Evolutionary conservation across 2,888 invertebrate genomes (phyloP).

Genomic region (Eilema caniola): DNA sequence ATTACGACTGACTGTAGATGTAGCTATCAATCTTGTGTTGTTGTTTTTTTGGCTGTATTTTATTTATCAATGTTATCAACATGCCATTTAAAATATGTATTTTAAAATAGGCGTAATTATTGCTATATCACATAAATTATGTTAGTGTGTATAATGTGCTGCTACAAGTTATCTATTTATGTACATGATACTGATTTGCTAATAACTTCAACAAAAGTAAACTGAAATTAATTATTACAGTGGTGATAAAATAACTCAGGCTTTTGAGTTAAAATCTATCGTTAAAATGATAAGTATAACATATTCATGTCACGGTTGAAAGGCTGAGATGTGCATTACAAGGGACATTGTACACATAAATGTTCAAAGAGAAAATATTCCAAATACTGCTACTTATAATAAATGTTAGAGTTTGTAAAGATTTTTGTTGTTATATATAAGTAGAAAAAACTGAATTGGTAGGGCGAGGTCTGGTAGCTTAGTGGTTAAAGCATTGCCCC

Average conservation of each 20-base stretch:
- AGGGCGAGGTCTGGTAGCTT: no score
- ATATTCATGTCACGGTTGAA: not conserved
- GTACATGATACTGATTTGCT: constrained; percentile 16
- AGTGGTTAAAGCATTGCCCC: no score
- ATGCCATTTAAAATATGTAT: not conserved
- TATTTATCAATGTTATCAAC: not conserved
- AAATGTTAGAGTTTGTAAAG: no score
- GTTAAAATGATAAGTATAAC: constrained; percentile 27
- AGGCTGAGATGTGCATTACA: not conserved
- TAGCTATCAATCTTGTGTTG: not conserved
- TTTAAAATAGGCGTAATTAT: not conserved
- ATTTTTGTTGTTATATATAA: no score
- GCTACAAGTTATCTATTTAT: constrained; percentile 1
- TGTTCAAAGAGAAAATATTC: not conserved
- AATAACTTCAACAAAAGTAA: constrained; percentile 21
- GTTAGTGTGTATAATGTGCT: not conserved
- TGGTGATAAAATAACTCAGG: constrained; percentile 45
- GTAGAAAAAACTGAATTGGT: no score
- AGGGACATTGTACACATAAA: not conserved
- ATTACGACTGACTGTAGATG: not conserved
- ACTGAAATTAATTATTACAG: constrained; percentile 35
- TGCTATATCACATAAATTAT: constrained; percentile 3
- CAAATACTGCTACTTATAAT: no score
- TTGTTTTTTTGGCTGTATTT: not conserved
- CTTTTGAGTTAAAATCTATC: constrained; percentile 32